These are phyloP conservation scores for Perdita meconis DNA, from an alignment of 2,888 invertebrate species.

Conservation along the genomic window DNA sequence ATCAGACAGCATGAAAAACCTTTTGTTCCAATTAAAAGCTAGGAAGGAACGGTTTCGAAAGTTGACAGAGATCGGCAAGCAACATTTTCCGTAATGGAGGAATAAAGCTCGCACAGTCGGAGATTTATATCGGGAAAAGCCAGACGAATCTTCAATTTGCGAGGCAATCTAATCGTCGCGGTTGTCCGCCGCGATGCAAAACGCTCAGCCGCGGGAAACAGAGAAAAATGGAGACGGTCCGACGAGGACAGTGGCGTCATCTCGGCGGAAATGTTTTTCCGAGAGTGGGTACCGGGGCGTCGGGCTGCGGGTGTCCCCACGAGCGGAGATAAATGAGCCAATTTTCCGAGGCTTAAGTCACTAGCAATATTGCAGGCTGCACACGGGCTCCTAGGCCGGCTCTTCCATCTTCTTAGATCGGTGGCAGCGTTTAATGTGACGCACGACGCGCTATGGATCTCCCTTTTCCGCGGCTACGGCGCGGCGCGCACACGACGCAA, in stretches of 20 bases:
- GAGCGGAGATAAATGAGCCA: constrained; percentile 79
- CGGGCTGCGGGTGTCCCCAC: constrained; percentile 65
- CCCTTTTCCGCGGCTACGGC: no score
- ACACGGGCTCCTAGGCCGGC: constrained; percentile 16
- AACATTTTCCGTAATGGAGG: background rate
- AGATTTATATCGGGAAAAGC: constrained; percentile 17
- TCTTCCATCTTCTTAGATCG: constrained; percentile 46
- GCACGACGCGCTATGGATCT: constrained; percentile 27
- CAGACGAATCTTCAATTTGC: constrained; percentile 27
- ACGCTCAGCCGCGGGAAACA: constrained; percentile 1
- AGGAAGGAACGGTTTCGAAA: background rate
- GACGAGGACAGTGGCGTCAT: constrained; percentile 15
- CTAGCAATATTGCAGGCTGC: constrained; percentile 74
- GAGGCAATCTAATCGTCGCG: constrained; percentile 28
- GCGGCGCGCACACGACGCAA: constrained; percentile 14
- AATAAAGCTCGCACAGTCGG: background rate
- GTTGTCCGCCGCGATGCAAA: constrained; percentile 31
- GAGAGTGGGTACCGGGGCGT: constrained; percentile 72
- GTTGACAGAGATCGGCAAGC: background rate
- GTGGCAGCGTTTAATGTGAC: constrained; percentile 48
- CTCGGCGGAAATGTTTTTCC: constrained; percentile 62
- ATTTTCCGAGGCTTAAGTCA: constrained; percentile 79
- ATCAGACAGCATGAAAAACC: background rate
- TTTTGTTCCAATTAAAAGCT: background rate
- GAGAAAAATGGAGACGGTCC: constrained; percentile 5